These are phyloP conservation scores for Oncorhynchus keta DNA, from an alignment of 2,113 vertebrate species.

Conservation along the genomic window DNA sequence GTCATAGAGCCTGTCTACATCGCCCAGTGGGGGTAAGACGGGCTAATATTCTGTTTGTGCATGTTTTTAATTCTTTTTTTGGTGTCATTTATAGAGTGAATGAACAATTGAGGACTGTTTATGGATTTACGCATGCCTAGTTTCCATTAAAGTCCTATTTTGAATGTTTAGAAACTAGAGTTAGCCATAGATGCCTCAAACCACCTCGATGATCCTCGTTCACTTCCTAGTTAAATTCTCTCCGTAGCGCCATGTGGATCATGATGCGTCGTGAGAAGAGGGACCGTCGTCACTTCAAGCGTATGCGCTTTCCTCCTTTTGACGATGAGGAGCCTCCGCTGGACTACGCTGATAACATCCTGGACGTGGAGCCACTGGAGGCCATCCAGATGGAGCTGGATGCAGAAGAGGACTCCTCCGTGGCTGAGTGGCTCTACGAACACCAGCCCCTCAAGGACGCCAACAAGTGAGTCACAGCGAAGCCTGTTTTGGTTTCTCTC, in stretches of 20 bases:
- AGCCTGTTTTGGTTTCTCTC: background rate
- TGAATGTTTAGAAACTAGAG: too few species aligned
- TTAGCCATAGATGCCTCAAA: too few species aligned
- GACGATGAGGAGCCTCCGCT: slow-evolving; percentile 96
- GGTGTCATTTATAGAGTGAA: background rate
- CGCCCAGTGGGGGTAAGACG: slow-evolving; percentile 93
- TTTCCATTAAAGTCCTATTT: background rate
- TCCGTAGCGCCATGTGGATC: slow-evolving; percentile 95
- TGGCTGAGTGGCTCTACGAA: slow-evolving; percentile 95
- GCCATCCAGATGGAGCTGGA: slow-evolving; percentile 98
- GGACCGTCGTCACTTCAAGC: slow-evolving; percentile 95
- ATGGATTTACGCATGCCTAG: too few species aligned
- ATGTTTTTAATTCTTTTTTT: background rate
- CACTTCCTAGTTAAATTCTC: background rate
- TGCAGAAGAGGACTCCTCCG: slow-evolving; percentile 87
- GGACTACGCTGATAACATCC: slow-evolving; percentile 97
- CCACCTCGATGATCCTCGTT: background rate
- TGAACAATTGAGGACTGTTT: too few species aligned
- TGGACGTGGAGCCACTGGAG: slow-evolving; percentile 96
- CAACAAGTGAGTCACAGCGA: slow-evolving; percentile 84
- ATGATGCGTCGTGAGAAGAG: slow-evolving; percentile 99
- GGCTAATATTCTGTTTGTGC: background rate
- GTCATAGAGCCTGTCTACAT: slow-evolving; percentile 98
- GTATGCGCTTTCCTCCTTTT: slow-evolving; percentile 97
- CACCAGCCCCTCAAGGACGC: slow-evolving; percentile 94